A percentile compares a stretch with the other conserved stretches of the same genome.
phyloP scores from a whole-genome alignment of 2,113 vertebrate genomes.

The Equus quagga region DNA sequence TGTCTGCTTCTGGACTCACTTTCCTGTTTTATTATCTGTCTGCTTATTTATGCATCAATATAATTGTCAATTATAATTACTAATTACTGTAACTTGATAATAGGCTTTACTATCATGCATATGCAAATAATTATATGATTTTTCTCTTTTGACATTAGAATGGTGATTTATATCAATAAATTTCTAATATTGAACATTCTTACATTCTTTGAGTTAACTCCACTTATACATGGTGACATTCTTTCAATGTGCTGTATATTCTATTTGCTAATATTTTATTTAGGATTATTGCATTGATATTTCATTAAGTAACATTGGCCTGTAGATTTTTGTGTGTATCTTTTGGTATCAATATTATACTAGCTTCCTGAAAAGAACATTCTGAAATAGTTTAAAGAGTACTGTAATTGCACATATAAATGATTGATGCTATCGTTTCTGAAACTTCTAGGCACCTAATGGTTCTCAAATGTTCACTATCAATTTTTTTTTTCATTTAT shows the following conservation, averaged over 20 bases:
- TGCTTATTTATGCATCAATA: neutral
- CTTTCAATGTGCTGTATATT: neutral
- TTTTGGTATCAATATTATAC: neutral
- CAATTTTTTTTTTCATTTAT: neutral
- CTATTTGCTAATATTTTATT: slow-evolving; percentile 32
- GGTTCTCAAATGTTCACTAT: neutral
- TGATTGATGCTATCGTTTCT: neutral
- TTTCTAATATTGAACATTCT: neutral
- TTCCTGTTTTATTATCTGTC: neutral
- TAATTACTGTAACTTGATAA: neutral
- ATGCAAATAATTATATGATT: neutral
- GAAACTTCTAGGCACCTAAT: neutral
- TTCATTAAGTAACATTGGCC: neutral
- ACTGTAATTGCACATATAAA: neutral
- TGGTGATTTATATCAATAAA: neutral
- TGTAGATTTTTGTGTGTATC: neutral
- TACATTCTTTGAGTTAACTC: neutral
- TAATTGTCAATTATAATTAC: neutral
- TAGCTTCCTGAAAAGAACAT: neutral
- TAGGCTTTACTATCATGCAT: neutral
- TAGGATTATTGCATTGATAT: neutral
- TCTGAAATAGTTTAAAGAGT: neutral
- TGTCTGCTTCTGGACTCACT: neutral
- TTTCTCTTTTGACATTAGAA: neutral
- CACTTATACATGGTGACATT: neutral